These are phyloP conservation scores for Hofmannophila pseudospretella DNA, from an alignment of 2,888 invertebrate species.

Conservation along the genomic window DNA sequence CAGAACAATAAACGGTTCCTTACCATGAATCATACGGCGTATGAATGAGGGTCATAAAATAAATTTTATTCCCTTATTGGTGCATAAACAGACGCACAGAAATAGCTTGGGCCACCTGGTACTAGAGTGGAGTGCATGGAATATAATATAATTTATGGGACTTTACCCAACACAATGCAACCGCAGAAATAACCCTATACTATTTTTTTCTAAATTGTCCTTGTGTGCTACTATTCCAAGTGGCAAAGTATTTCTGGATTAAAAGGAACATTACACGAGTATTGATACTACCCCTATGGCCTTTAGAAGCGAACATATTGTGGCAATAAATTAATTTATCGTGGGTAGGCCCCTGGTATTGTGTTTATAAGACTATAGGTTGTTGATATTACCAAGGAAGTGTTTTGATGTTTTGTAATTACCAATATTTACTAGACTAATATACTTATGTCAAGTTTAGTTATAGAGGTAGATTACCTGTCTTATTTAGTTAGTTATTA, in stretches of 20 bases:
- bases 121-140: conserved; percentile 49
- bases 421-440: not conserved
- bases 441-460: too few relatives aligned
- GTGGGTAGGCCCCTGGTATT: conserved; percentile 22
- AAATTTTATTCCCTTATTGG: conserved; percentile 60
- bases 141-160: conserved; percentile 62
- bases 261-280: conserved; percentile 26
- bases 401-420: not conserved
- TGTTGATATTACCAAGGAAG: conserved; percentile 21
- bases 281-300: conserved; percentile 34
- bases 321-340: conserved; percentile 42
- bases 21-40: conserved; percentile 53
- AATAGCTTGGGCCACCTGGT: conserved; percentile 71
- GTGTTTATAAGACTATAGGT: conserved; percentile 23
- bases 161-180: conserved; percentile 52
- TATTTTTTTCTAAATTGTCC: conserved; percentile 57
- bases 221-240: conserved; percentile 39
- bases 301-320: conserved; percentile 17
- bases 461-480: too few relatives aligned
- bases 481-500: too few relatives aligned
- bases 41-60: conserved; percentile 64
- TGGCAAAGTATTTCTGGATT: conserved; percentile 19
- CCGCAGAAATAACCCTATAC: conserved; percentile 72
- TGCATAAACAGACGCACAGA: conserved; percentile 60
- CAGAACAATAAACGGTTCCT: conserved; percentile 26